Percentiles rank a stretch among this genome's conserved stretches.
These are phyloP conservation scores for Deroptyus accipitrinus DNA, from an alignment of 2,113 vertebrate species.

Conservation along the genomic window DNA sequence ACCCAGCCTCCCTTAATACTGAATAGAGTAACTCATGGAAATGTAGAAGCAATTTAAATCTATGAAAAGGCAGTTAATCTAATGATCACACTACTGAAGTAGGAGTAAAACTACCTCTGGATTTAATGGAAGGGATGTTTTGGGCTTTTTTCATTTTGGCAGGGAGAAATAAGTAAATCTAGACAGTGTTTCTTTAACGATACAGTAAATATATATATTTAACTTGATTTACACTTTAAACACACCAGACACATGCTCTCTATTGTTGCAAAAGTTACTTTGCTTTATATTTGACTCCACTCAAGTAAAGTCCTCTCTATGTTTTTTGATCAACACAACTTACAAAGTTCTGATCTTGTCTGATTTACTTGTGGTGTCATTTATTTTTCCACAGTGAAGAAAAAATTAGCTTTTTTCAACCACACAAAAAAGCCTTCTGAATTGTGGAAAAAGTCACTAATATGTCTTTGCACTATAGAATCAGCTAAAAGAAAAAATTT, in stretches of 20 bases:
- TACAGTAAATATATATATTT: not conserved
- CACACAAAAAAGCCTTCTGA: not conserved
- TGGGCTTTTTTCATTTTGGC: accelerated
- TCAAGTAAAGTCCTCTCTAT: not conserved
- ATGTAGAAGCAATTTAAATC: not conserved
- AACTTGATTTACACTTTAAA: not conserved
- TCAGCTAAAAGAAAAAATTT: not conserved
- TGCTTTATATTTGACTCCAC: not conserved
- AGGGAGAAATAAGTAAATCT: not conserved
- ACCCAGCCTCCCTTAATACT: not conserved
- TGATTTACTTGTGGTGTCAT: not conserved
- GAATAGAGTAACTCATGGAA: not conserved
- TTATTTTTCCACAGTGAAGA: not conserved
- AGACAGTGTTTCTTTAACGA: not conserved
- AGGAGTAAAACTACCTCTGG: not conserved
- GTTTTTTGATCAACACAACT: not conserved
- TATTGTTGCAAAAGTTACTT: not conserved
- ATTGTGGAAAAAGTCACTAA: not conserved
- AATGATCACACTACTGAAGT: not conserved
- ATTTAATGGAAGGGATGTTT: not conserved
- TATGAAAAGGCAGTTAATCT: not conserved
- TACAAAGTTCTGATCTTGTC: not conserved
- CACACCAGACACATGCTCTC: not conserved
- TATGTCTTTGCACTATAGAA: not conserved
- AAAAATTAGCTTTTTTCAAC: not conserved